Evolutionary conservation across 2,888 invertebrate species (phyloP), one percentile per base, ranked within the genome.

Genomic region (Cerastis leucographa): DNA sequence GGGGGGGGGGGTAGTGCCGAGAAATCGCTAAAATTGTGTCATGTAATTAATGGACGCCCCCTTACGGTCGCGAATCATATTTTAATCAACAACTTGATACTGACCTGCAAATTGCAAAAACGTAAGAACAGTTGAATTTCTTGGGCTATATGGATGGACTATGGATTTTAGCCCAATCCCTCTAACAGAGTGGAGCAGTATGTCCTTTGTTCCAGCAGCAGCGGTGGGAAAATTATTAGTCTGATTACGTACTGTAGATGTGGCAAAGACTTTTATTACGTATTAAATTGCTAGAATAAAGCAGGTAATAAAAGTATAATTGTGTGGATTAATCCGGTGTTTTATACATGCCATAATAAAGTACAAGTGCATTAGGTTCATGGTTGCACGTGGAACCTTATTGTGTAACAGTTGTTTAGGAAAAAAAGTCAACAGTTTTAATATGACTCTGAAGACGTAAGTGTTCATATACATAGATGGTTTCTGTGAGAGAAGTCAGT

Each of bases 271-370:
- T n/a, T 29, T 35, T 64, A 64, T 42, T 42, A 64, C 14, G 7
- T 22, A 59, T 25, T 51, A 64, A 67, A 75, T 62, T 62, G 44
- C 61, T 25, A 44, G 25, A 62, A 56, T 65, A 64, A 65, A 51
- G 25, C 42, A 14, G 35, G 17, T 40, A 59, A 78, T 70, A 70
- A 66, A 62, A 70, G n/a, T 25, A 56, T 25, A 78, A 69, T 65
- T 64, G 78, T 65, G 29, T 25, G 19, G 42, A 29, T 46, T 78
- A 65, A 70, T 78, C 51, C 66, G 65, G 44, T 71, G 59, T 51
- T 78, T n/a, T 44, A 78, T 25, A 17, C 59, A 59, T 46, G 56
- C 62, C 14, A n/a, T 69, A 56, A 29, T 51, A 78, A 35, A n/a
- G 11, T 65, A 1, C 17, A 56, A 65, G 49, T 35, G 40, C 56